Conservation (phyloP, 2,797 vertebrate species). For the Lerista edwardsae region DNA sequence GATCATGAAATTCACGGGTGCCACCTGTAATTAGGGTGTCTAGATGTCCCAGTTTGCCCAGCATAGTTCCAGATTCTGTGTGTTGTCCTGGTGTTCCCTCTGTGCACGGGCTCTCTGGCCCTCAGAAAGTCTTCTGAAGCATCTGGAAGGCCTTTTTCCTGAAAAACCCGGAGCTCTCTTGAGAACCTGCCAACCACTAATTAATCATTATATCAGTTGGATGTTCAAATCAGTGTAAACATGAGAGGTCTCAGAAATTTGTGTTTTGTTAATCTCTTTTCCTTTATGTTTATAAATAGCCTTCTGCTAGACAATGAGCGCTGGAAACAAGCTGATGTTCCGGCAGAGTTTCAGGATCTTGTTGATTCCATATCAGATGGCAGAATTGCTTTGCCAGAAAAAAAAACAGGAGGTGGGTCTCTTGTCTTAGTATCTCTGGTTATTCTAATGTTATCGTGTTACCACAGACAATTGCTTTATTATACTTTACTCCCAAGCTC, state of each 20-base stretch:
- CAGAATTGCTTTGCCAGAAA: slow-evolving; percentile 89
- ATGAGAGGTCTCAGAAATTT: background rate
- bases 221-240: background rate
- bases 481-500: background rate
- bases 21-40: no score
- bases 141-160: no score
- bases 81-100: no score
- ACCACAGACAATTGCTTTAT: background rate
- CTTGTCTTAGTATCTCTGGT: background rate
- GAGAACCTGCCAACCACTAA: background rate
- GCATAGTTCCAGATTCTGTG: no score
- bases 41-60: no score
- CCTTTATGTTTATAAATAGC: slow-evolving; percentile 72
- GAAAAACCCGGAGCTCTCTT: no score
- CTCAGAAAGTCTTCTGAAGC: background rate
- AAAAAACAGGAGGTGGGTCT: slow-evolving; percentile 82
- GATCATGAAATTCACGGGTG: no score
- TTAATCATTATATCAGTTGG: slow-evolving; percentile 30
- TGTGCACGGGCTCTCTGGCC: no score
- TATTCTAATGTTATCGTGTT: background rate
- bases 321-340: slow-evolving; percentile 98
- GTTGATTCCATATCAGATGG: slow-evolving; percentile 93
- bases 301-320: slow-evolving; percentile 95
- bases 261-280: slow-evolving; percentile 42
- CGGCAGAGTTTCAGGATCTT: slow-evolving; percentile 95